phyloP scores from a whole-genome alignment of 2,888 invertebrate species.

The Thera britannica region DNA sequence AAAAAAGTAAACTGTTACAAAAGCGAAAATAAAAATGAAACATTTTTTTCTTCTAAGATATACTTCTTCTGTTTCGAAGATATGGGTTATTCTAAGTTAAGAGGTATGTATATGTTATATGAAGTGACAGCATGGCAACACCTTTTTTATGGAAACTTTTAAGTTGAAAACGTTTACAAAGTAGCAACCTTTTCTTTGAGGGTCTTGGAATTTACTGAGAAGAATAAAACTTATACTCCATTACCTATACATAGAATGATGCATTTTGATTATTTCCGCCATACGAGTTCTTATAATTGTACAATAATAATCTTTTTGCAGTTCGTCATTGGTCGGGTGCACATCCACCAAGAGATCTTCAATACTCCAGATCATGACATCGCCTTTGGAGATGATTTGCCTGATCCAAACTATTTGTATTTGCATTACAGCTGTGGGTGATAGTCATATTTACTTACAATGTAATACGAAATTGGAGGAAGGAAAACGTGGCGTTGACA shows the following conservation, averaged over 20 bases:
- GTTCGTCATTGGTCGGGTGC: conserved; percentile 18
- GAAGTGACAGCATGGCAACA: too few species aligned
- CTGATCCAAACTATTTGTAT: conserved; percentile 69
- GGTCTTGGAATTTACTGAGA: neutral
- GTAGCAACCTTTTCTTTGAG: too few species aligned
- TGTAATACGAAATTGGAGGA: too few species aligned
- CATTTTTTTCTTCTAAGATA: too few species aligned
- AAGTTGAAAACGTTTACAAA: too few species aligned
- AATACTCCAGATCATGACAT: conserved; percentile 63
- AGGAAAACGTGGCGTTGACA: too few species aligned
- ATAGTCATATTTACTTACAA: too few species aligned
- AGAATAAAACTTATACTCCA: neutral
- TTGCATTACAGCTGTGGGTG: conserved; percentile 60
- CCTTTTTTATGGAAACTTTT: too few species aligned
- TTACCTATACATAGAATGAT: conserved; percentile 33
- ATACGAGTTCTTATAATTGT: conserved; percentile 26
- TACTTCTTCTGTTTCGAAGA: too few species aligned
- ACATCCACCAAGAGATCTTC: conserved; percentile 50
- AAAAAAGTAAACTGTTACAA: neutral
- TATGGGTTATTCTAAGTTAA: too few species aligned
- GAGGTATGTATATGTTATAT: too few species aligned
- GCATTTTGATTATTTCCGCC: conserved; percentile 32
- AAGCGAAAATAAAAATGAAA: too few species aligned
- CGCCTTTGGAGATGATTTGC: conserved; percentile 63
- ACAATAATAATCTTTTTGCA: conserved; percentile 10